phyloP scores from a whole-genome alignment of 2,113 vertebrate genomes.

The Garra rufa region DNA sequence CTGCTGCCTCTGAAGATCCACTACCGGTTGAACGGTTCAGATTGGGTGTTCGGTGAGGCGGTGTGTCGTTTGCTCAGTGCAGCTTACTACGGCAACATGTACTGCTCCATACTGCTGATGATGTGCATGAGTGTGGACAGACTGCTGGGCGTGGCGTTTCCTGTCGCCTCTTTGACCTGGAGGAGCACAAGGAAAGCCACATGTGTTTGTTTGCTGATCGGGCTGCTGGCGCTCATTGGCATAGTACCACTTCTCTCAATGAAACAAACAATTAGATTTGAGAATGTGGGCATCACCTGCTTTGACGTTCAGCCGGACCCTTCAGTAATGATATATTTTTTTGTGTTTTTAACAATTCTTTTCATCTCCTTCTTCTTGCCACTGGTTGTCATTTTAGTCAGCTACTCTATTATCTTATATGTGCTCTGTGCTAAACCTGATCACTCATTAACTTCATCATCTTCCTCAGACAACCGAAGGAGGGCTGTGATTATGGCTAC shows the following conservation, averaged over 20 bases:
- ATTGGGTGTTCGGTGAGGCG: conserved; percentile 86
- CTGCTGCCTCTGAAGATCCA: conserved; percentile 88
- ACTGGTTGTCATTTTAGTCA: conserved; percentile 78
- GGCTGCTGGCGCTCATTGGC: conserved; percentile 81
- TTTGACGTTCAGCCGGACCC: conserved; percentile 85
- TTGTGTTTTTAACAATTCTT: conserved; percentile 86
- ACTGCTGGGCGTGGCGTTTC: too few relatives aligned
- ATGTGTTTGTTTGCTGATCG: conserved; percentile 80
- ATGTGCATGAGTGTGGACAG: too few relatives aligned
- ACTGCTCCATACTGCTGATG: too few relatives aligned
- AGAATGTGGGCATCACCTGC: conserved; percentile 80
- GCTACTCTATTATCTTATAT: conserved; percentile 83
- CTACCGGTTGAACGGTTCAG: conserved; percentile 85
- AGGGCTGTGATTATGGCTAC: conserved; percentile 83
- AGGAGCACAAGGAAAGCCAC: conserved; percentile 72
- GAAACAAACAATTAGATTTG: conserved; percentile 79
- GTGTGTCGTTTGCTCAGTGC: conserved; percentile 85
- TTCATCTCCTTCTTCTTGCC: conserved; percentile 88
- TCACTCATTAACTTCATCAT: conserved; percentile 50
- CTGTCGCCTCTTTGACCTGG: too few relatives aligned
- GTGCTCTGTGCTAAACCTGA: conserved; percentile 72
- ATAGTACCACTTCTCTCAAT: conserved; percentile 82
- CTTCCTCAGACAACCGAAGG: conserved; percentile 74
- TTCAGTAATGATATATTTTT: conserved; percentile 65
- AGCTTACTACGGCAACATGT: conserved; percentile 69